A percentile compares a stretch with the other conserved stretches of the same genome.
phyloP scores from a whole-genome alignment of 2,797 vertebrate species.

The Eremophila alpestris region DNA sequence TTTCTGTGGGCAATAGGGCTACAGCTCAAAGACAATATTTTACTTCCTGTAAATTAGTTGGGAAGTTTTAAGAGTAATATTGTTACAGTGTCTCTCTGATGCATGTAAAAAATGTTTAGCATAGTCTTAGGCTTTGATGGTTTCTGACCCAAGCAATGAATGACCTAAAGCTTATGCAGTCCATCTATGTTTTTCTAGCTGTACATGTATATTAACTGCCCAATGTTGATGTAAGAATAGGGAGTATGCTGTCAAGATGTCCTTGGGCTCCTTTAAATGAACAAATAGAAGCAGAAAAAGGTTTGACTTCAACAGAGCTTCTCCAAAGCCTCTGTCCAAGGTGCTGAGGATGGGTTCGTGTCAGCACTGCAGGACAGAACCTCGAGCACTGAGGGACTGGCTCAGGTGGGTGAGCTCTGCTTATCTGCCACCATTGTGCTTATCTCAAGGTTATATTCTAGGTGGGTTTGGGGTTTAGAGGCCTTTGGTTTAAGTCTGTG shows the following conservation, averaged over 20 bases:
- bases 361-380: accelerated
- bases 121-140: neutral
- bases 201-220: neutral
- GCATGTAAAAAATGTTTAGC: too few relatives aligned
- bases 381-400: accelerated
- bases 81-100: neutral
- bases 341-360: neutral
- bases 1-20: neutral
- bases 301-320: accelerated
- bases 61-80: neutral
- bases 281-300: accelerated
- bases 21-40: neutral
- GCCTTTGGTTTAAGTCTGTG: neutral
- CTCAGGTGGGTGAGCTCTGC: neutral
- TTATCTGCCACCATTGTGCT: neutral
- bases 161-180: neutral
- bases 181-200: neutral
- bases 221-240: neutral
- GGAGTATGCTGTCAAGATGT: neutral
- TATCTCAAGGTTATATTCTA: neutral
- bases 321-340: neutral
- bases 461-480: neutral
- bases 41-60: neutral
- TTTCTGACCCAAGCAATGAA: neutral
- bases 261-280: neutral